Evolutionary conservation across 2,113 vertebrate genomes (phyloP), one percentile per base, ranked within the genome.

Genomic region (Pluvialis apricaria): DNA sequence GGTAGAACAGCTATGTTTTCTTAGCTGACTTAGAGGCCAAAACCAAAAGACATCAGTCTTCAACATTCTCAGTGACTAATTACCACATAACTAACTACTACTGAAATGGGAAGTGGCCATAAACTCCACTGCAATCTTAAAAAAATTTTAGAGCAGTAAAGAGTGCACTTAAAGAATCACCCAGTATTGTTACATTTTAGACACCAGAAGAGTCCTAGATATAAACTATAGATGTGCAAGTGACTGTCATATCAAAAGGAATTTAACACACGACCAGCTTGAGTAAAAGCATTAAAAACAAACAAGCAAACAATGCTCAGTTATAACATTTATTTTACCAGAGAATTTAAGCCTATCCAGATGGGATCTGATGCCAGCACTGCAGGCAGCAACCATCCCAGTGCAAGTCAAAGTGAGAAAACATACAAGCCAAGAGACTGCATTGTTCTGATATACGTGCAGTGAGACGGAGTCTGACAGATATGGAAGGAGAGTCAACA

Each of bases 391-490:
- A 88, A 49, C 15, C 19, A 51, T 6, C 16, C 75, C 32, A n/a
- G 38, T n/a, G 87, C 6, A 72, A 64, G 15, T 0, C 5, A 10
- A 61, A 85, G 8, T 7, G 11, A 64, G 17, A 54, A 36, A 64
- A n/a, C 5, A 61, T 10, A 6, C 17, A 52, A 57, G 49, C 7
- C 10, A 73, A 84, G 20, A 70, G 45, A 47, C 3, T 5, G 4
- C 2, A 0, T 25, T 57, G 12, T 58, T 64, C 28, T 40, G 11
- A 65, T 12, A 12, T 1, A 24, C 5, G 11, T 7, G 26, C 34
- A 36, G 26, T 25, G 57, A 79, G 36, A 45, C 6, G 4, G 26
- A 75, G 13, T 36, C 61, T 68, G 61, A 85, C 7, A 34, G 11
- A 25, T 15, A 31, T 29, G 8, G 10, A 75, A 6, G 9, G 6